These are phyloP conservation scores for Standfussiana lucernea DNA, from an alignment of 2,888 invertebrate genomes.

Conservation along the genomic window DNA sequence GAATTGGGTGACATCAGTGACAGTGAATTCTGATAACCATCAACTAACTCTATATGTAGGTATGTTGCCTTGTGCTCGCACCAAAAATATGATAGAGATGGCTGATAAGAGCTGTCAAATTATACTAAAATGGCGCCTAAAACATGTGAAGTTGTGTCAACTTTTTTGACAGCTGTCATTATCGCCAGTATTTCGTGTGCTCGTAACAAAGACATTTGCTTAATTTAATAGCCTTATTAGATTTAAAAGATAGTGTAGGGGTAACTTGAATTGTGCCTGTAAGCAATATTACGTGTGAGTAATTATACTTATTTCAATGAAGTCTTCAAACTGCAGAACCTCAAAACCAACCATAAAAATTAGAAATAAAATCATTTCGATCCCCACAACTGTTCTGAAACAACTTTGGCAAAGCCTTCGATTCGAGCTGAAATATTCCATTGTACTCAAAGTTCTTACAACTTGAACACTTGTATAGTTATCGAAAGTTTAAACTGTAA, in stretches of 20 bases:
- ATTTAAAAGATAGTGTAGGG: neutral
- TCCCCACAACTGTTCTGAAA: conserved; percentile 40
- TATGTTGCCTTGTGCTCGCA: neutral
- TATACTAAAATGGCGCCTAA: neutral
- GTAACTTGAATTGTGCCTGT: neutral
- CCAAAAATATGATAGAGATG: neutral
- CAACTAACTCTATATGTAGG: neutral
- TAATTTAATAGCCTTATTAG: neutral
- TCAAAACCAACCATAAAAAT: conserved; percentile 9
- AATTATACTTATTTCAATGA: conserved; percentile 14
- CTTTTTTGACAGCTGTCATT: conserved; percentile 26
- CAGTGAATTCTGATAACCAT: neutral
- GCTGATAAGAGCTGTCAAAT: neutral
- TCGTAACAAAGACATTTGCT: neutral
- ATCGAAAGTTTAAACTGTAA: conserved; percentile 47
- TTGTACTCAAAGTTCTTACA: conserved; percentile 49
- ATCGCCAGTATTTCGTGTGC: neutral
- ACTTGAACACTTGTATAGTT: conserved; percentile 50
- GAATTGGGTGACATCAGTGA: neutral
- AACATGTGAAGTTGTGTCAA: neutral
- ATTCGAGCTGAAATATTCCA: conserved; percentile 48
- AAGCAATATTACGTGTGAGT: too few relatives aligned
- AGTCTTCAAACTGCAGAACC: neutral
- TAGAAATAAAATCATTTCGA: conserved; percentile 35
- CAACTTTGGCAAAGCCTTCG: conserved; percentile 48